Evolutionary conservation across 2,113 vertebrate genomes (phyloP).

Genomic region (Microtus oregoni): DNA sequence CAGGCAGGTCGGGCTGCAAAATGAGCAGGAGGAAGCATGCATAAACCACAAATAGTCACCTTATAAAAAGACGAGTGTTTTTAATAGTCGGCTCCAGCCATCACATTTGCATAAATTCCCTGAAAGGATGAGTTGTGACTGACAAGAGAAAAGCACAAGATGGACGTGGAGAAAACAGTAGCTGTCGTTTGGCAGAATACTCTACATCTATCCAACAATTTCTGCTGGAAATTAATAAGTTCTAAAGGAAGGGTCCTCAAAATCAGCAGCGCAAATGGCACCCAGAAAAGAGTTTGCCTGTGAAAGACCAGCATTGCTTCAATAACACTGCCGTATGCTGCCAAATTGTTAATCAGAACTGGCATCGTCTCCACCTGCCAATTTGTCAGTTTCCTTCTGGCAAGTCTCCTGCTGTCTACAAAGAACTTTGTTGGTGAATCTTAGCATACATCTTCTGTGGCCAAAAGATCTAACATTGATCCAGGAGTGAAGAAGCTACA

Average conservation of each 20-base stretch:
- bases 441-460: background rate
- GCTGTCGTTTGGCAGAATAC: background rate
- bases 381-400: constrained; percentile 40
- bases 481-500: background rate
- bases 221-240: constrained; percentile 27
- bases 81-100: background rate
- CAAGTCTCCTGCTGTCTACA: constrained; percentile 28
- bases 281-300: constrained; percentile 30
- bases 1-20: background rate
- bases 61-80: background rate
- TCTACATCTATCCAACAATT: background rate
- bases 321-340: background rate
- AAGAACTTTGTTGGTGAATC: constrained; percentile 8
- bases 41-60: background rate
- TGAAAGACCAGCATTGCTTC: constrained; percentile 28
- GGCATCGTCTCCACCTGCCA: constrained; percentile 28
- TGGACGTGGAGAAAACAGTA: background rate
- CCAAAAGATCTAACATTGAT: background rate
- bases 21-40: background rate
- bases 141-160: background rate
- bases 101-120: background rate
- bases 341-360: constrained; percentile 6
- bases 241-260: constrained; percentile 21
- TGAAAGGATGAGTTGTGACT: background rate
- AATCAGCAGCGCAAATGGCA: background rate